A percentile compares a stretch with the other conserved stretches of the same genome.
Conservation (phyloP, 2,113 vertebrate species). For the Tauraco erythrolophus region DNA sequence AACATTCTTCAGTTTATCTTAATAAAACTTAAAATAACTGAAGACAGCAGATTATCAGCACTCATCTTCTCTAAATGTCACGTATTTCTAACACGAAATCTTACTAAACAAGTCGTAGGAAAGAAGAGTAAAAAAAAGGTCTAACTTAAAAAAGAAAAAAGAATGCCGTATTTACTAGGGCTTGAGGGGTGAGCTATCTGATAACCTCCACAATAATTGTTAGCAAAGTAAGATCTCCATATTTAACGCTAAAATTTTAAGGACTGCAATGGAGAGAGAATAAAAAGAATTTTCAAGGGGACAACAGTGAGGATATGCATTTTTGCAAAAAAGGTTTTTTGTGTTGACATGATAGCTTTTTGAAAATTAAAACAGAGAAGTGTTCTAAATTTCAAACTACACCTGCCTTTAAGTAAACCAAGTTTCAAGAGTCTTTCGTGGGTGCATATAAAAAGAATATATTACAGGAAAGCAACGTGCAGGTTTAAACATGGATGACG, state of each 20-base stretch:
- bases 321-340: not conserved
- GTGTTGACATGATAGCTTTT: not conserved
- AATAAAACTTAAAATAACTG: not conserved
- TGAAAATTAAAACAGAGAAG: not conserved
- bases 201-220: no score
- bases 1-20: not conserved
- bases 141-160: not conserved
- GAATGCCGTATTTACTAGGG: not conserved
- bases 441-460: not conserved
- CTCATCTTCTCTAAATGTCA: not conserved
- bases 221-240: not conserved
- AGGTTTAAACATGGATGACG: not conserved
- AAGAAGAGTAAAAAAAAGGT: not conserved
- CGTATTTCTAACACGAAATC: not conserved
- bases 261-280: not conserved
- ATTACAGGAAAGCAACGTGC: not conserved
- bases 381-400: not conserved
- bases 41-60: not conserved
- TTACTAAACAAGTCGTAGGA: not conserved
- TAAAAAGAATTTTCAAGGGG: not conserved
- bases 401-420: not conserved
- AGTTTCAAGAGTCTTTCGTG: not conserved
- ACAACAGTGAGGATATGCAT: not conserved
- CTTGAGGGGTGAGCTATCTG: not conserved
- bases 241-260: not conserved